Base-by-base conservation (phyloP, 2,888 invertebrate genomes). In the Andrena chrysosceles region DNA sequence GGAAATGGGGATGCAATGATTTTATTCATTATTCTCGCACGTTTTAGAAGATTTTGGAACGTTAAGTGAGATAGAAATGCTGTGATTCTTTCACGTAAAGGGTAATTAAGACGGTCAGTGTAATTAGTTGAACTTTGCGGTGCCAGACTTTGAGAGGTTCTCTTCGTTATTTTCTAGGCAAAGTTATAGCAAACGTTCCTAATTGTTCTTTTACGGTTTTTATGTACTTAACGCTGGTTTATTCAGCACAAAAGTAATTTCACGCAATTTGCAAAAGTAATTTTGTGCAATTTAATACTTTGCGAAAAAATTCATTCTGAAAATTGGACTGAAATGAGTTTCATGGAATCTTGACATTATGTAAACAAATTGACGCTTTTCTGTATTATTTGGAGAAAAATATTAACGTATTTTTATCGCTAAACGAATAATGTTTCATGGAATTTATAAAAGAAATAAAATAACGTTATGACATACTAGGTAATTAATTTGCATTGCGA, bases 71-170 rank as follows among this genome's bases (percentile, higher is more conserved):
- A 23, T 49, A 70, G 70, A 64, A 66, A 66, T 64, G 64, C 60
- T 64, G 59, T 10, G 80, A 66, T 54, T 71, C 80, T 79, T 71
- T 67, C 70, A 35, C 80, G 80, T 33, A 63, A 66, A 35, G 67
- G 31, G 48, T 31, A 70, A 79, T 80, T 79, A 79, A 80, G 60
- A 49, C 80, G 71, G 79, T 79, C 80, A 71, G 71, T 60, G 80
- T 66, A 80, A 79, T 80, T 80, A 80, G 59, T 80, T 54, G 52
- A 49, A 66, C 52, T 80, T 79, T 64, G 31, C 52, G 10, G 26
- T 31, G 29, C 16, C 16, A 31, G 5, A 71, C 31, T 54, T 33
- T 26, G 26, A 26, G 48, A 20, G 20, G 4, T 26, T 68, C 16
- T 13, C 2, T 10, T 13, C 16, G 42, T 6, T 70, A 78, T 78